Base-by-base conservation (phyloP, 2,888 invertebrate genomes). In the Muschampia staudingeri region DNA sequence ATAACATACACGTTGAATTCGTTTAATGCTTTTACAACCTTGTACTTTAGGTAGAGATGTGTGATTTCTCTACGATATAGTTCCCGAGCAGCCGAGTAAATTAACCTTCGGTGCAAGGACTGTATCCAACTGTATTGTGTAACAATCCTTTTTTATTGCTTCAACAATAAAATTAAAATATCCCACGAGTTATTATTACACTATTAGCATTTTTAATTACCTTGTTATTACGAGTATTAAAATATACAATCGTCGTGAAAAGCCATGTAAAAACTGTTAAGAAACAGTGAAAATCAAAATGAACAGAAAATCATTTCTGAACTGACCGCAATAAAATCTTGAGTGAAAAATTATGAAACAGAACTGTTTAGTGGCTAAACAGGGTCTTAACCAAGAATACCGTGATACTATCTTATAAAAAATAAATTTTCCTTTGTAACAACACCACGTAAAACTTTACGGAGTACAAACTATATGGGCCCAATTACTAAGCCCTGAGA, bases 11-110 rank as follows among this genome's bases (percentile, higher is more conserved):
- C 19, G 80, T 76, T 76, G 80, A 75, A 70, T 76, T 76, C 61
- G 80, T 81, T 44, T 76, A 76, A 75, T 69, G 80, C 37, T 76
- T 69, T 81, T 83, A 78, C 83, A 85, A 86, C 83, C 83, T 87
- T 86, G 82, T 82, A 76, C 75, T 80, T 72, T 37, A 82, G 86
- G 85, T 82, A 71, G 83, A 76, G 71, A 83, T 80, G 71, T 76
- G 73, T 81, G 87, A 85, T 86, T 86, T 82, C 78, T 82, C 82
- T 81, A 81, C 80, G 61, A 81, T 81, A 81, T 71, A 56, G 44
- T 40, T 61, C 40, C 40, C 70, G 37, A 69, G 67, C 44, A 3
- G 56, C 19, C 56, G 37, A 71, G 70, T 56, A 70, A 44, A 71
- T 65, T 70, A 76, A 81, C 80, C 80, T 80, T 76, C 76, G 75